phyloP scores from a whole-genome alignment of 2,888 invertebrate genomes.

The Hofmannophila pseudospretella region DNA sequence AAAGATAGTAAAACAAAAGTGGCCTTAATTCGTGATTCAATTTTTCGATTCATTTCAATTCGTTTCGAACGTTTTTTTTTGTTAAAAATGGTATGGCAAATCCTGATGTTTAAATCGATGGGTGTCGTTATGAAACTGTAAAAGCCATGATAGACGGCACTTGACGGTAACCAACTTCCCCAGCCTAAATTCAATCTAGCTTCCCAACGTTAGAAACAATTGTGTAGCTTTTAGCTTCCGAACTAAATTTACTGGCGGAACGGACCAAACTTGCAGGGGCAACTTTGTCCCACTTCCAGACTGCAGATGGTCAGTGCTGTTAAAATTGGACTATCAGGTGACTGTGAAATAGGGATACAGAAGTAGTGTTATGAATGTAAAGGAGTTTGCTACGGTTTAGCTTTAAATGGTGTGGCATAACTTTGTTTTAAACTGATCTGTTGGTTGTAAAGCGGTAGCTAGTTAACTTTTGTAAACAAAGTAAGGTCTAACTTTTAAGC shows the following conservation, averaged over 20 bases:
- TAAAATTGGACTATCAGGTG: constrained; percentile 18
- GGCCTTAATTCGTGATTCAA: too few relatives aligned
- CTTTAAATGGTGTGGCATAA: too few relatives aligned
- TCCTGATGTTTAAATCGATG: too few relatives aligned
- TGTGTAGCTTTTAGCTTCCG: constrained; percentile 27
- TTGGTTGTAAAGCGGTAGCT: too few relatives aligned
- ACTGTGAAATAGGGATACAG: constrained; percentile 10
- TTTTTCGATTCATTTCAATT: too few relatives aligned
- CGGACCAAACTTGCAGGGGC: constrained; percentile 15
- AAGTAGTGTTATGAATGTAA: constrained; percentile 4
- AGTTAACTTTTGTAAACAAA: too few relatives aligned
- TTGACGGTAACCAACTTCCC: not conserved
- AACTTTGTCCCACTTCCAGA: constrained; percentile 27
- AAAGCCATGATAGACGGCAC: not conserved
- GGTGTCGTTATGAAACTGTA: too few relatives aligned
- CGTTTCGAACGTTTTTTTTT: too few relatives aligned
- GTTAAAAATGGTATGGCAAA: too few relatives aligned
- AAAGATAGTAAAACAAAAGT: too few relatives aligned
- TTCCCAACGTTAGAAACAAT: constrained; percentile 35
- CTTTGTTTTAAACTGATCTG: too few relatives aligned
- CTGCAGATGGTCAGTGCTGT: constrained; percentile 27
- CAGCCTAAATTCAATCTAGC: constrained; percentile 37
- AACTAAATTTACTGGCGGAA: constrained; percentile 23
- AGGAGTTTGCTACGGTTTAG: not conserved
- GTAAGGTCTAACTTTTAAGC: too few relatives aligned